Base-by-base conservation (phyloP, 2,113 vertebrate genomes). In the Nicator chloris region DNA sequence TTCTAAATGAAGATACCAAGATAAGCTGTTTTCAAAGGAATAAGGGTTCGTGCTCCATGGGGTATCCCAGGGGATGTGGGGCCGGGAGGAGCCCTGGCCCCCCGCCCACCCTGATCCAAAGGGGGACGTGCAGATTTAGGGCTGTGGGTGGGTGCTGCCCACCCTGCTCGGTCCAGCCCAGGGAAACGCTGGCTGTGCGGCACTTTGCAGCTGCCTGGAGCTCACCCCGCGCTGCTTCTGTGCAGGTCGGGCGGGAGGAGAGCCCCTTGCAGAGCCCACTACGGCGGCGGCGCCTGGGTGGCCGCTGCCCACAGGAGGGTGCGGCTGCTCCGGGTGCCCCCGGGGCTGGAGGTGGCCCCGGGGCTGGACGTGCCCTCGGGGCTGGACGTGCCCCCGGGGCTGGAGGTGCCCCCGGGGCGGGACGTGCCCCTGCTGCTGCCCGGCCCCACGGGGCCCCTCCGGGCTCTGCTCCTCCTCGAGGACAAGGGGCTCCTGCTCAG, bases 241-340 rank as follows among this genome's bases (percentile, higher is more conserved):
- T 8, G 30, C 96, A 99, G 99, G 27, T 60, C 94, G 40, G 98
- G 99, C 82, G 70, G 35, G 12, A 94, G 93, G 23, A 98, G 98
- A 73, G n/a, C n/a, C n/a, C n/a, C n/a, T n/a, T n/a, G n/a, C n/a
- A 93, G 98, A 70, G 93, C 98, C n/a, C 98, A 99, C 82, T 99
- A 98, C 93, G 76, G 69, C 3, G 98, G 99, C 2, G 98, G 98
- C 19, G 30, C 94, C 6, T 21, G 98, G 76, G 90, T 99, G 71
- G 99, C 97, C 2, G 14, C 97, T 22, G 97, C 92, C 54, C 98
- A 98, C 85, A 93, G 96, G 6, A 91, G 82, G 30, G 97, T 98
- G 82, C 97, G 83, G 24, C 95, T 99, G 28, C 81, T 98, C 7
- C 7, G 42, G 42, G 42, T 44, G 42, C 42, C 42, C 7, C 15